Evolutionary conservation across 2,113 vertebrate species (phyloP), one percentile per base, ranked within the genome.

Genomic region (Sciurus niger): DNA sequence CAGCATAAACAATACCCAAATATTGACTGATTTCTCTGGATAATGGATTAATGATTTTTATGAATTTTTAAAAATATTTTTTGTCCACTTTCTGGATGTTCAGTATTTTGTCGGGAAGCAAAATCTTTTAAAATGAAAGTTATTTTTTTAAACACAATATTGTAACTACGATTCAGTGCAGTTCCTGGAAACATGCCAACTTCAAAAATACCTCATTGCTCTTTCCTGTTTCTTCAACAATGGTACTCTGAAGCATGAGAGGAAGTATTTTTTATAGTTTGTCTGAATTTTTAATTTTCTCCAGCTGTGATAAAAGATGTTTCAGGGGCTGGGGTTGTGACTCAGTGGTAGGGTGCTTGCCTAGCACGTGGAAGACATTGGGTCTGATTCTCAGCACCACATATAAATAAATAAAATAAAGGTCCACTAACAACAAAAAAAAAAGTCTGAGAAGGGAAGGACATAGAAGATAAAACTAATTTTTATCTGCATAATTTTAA

Each of bases 401-500:
- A 40, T 40, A 40, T 37, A 40, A 40, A 40, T 40, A 40, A 40
- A 40, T 40, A 40, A 40, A 40, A 40, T 40, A 40, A 40, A 40
- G 40, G 40, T 40, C 40, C 40, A 4, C 40, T 40, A 4, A 40
- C 40, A 40, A 40, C 94, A 89, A 68, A 72, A 40, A 40, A 40
- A 40, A 40, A 40, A 40, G 40, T 40, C 40, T 40, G 40, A 40
- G 40, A 40, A 40, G 40, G 40, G 67, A 93, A 90, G 70, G 84
- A 85, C 96, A 51, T 60, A 89, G 43, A 93, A 93, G 82, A 93
- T 70, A 96, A 96, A 84, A 90, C n/a, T 90, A 79, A 96, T 88
- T 95, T 94, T 97, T 95, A 97, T 92, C 92, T 96, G 79, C 51
- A 93, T 24, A 67, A 67, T 95, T 96, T 90, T 84, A 94, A 95